Evolutionary conservation across 2,888 invertebrate species (phyloP), one percentile per base, ranked within the genome.

Genomic region (Rhagium mordax): DNA sequence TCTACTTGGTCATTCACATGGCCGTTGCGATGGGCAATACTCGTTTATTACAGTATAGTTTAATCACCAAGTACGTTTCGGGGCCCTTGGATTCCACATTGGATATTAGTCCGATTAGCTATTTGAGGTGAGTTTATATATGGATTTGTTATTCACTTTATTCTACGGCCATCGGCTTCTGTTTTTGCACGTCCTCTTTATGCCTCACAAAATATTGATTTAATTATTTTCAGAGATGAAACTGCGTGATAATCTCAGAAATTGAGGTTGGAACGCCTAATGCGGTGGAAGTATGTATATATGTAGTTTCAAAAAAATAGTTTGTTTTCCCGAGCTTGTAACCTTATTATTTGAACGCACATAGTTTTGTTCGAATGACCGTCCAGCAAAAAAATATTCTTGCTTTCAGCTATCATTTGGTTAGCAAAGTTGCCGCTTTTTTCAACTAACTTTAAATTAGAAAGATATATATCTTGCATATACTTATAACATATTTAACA

Each of bases 1-100:
- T 91, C 8, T 96, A 96, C 86, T 89, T 96, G 84, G 91, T 93
- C 76, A 89, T 94, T 84, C 94, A 94, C 84, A 92, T 94, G 91
- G 88, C 90, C 59, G 90, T 93, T 59, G 91, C 90, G 72, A 93
- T 94, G 92, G 92, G 93, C 53, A 90, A 89, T 74, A 89, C 89
- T 48, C 86, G 86, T 73, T 86, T 92, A 29, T 86, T 88, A 71
- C 88, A 90, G 71, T 89, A 89, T 82, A 85, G 90, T 89, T 87
- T 90, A 81, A 89, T 93, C 33, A 89, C 88, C 71, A 91, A 90
- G 82, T 92, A 90, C 80, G 88, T 93, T 70, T 88, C 91, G 71
- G 88, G 87, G 4, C 90, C 91, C 64, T 86, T 89, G 48, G 89
- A 90, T 77, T 87, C 89, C 64, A 89, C 88, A 74, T 88, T 91